Evolutionary conservation across 1,140 invertebrate genomes (phyloP).

Genomic region (Drosophila lacteicornis): DNA sequence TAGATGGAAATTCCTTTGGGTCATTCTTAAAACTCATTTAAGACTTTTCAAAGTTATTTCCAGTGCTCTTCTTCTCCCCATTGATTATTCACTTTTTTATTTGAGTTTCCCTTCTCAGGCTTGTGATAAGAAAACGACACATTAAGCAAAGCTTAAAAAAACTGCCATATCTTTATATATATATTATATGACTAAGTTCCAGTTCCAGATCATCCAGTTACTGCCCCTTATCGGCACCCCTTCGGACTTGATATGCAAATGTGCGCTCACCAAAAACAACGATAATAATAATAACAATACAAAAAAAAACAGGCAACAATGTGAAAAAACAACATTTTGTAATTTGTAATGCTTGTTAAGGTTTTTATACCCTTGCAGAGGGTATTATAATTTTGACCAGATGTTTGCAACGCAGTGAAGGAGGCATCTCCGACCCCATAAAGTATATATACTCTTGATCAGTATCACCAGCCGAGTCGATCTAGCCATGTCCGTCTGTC

Average conservation of each 20-base stretch:
- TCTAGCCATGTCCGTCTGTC: too few relatives aligned
- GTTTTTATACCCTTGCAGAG: too few relatives aligned
- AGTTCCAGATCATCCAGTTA: constrained; percentile 32
- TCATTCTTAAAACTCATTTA: background rate
- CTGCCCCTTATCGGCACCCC: constrained; percentile 8
- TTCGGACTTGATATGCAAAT: constrained; percentile 71
- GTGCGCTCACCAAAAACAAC: constrained; percentile 64
- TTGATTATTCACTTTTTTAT: constrained; percentile 32
- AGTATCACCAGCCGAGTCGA: too few relatives aligned
- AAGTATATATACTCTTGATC: too few relatives aligned
- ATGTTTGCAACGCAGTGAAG: too few relatives aligned
- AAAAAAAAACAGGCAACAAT: constrained; percentile 20
- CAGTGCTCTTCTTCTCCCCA: background rate
- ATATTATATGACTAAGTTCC: constrained; percentile 32
- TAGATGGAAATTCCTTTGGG: background rate
- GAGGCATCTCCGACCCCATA: too few relatives aligned
- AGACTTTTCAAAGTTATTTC: background rate
- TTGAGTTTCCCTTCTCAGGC: background rate
- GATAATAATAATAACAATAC: constrained; percentile 44
- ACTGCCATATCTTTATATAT: constrained; percentile 17
- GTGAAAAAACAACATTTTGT: constrained; percentile 66
- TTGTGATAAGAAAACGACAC: constrained; percentile 16
- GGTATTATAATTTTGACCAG: too few relatives aligned
- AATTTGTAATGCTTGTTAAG: constrained; percentile 69
- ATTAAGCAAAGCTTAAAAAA: constrained; percentile 11